Percentiles rank a stretch among this genome's conserved stretches.
phyloP scores from a whole-genome alignment of 2,113 vertebrate species.

The Ctenomys sociabilis region DNA sequence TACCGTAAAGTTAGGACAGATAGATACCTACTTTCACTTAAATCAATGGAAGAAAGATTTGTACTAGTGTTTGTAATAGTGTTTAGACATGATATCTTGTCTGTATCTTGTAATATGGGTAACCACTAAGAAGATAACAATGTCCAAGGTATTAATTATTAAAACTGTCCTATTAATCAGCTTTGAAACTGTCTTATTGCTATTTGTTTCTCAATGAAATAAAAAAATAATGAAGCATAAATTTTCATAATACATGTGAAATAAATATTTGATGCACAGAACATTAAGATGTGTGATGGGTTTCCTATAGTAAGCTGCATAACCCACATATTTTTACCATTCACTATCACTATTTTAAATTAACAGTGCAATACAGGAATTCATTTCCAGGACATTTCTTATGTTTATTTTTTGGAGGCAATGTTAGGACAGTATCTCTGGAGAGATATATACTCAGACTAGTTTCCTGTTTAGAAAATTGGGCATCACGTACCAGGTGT shows the following conservation, averaged over 20 bases:
- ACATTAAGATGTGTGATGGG: constrained; percentile 62
- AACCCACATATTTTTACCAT: constrained; percentile 65
- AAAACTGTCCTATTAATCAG: no score
- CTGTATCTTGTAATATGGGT: no score
- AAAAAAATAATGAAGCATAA: constrained; percentile 77
- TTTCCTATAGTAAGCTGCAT: constrained; percentile 64
- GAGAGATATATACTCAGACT: neutral
- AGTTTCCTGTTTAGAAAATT: neutral
- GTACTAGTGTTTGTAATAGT: no score
- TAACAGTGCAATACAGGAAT: constrained; percentile 9
- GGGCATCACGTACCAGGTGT: neutral
- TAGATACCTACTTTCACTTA: no score
- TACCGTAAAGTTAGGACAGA: no score
- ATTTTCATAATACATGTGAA: constrained; percentile 64
- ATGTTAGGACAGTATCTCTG: neutral
- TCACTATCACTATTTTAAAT: no score
- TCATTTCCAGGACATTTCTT: neutral
- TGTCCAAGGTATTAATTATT: no score
- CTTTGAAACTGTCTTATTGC: no score
- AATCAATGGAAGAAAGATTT: no score
- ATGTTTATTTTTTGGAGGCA: neutral
- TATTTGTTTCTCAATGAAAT: no score
- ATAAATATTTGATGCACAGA: constrained; percentile 74
- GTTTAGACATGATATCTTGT: no score
- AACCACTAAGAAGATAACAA: no score